Evolutionary conservation across 2,888 invertebrate species (phyloP), one percentile per base, ranked within the genome.

Genomic region (Thereva unica): DNA sequence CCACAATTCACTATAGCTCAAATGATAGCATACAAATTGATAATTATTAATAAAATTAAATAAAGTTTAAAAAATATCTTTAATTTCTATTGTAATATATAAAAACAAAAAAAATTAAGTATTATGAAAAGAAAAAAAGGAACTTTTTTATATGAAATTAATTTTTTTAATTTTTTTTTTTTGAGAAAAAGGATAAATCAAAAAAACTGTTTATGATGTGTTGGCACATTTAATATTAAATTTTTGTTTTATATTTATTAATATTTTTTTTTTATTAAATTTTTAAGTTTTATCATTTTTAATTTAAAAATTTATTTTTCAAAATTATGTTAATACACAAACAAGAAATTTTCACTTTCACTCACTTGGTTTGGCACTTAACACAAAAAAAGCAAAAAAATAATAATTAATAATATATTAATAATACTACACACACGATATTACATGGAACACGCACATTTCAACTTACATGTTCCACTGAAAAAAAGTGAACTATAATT

Each of bases 1-100:
- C 59, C 57, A 67, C 71, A 64, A 71, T 71, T 69, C 73, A 77
- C 69, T 78, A 77, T 67, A 79, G 78, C 69, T 79, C 79, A 69
- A 78, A 76, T 74, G 79, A 78, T 72, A 79, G 80, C 73, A 73
- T 79, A 72, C 56, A 55, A 41, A 38, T 64, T 55, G 54, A 54
- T 37, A 64, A 12, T 12, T 54, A 54, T 41, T 64, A 44, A 47
- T 6, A 52, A 5, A 10, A 37, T 50, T 12, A 52, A 42, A 42
- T 42, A 5, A 50, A 61, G 37, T 41, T 44, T 40, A 23, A 52
- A 35, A 44, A 34, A 56, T 41, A 50, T 34, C 9, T 47, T 6
- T 47, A 10, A 8, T 8, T 45, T 37, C 10, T 45, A 7, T 59
- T 47, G 37, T 59, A 45, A 34, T 10, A n/a, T 37, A 12, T 50